Conservation (phyloP, 2,797 vertebrate species). For the Trematocara caparti region DNA sequence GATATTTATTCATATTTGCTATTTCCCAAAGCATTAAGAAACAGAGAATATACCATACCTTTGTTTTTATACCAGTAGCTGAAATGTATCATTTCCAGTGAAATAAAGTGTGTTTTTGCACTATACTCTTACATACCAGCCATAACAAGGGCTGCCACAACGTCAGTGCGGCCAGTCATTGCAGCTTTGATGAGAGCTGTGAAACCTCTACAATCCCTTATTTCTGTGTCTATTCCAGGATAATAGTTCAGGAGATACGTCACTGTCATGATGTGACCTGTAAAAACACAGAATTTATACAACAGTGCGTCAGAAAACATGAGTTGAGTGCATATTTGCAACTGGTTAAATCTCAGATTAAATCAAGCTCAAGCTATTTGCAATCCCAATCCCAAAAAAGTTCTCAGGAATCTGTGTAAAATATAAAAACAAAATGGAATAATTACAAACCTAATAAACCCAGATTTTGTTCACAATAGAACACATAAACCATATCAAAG, state of each 20-base stretch:
- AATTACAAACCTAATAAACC: neutral
- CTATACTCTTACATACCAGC: conserved; percentile 50
- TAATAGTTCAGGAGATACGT: conserved; percentile 88
- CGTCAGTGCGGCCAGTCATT: conserved; percentile 76
- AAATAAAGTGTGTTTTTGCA: neutral
- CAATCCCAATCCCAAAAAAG: neutral
- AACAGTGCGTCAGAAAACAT: neutral
- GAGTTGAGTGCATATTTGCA: neutral
- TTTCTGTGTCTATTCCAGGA: conserved; percentile 76
- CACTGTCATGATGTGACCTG: conserved; percentile 81
- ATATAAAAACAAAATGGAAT: neutral
- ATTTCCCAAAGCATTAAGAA: neutral
- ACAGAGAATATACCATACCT: neutral
- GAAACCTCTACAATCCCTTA: conserved; percentile 79
- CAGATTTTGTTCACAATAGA: neutral
- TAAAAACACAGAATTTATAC: neutral
- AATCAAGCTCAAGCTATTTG: neutral
- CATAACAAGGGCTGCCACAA: conserved; percentile 81
- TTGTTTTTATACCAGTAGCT: neutral
- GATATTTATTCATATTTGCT: neutral
- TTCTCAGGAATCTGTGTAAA: neutral
- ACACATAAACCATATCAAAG: neutral
- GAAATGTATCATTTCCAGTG: neutral
- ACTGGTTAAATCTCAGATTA: neutral
- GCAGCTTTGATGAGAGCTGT: conserved; percentile 90